phyloP scores from a whole-genome alignment of 1,140 invertebrate species.

The Drosophila tsacasi region DNA sequence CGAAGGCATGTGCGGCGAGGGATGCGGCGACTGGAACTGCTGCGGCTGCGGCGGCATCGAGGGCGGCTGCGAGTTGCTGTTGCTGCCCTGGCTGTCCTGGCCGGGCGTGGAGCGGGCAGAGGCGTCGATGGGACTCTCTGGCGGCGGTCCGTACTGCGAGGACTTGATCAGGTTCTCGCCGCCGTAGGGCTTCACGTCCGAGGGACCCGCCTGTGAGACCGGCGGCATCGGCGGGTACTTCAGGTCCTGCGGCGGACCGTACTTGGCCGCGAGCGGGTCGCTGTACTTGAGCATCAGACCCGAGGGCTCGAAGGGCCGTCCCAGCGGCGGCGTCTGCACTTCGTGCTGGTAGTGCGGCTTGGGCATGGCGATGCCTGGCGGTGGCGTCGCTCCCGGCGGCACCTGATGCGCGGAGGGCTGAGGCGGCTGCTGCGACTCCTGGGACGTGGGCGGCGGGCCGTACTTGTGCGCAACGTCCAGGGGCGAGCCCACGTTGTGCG shows the following conservation, averaged over 20 bases:
- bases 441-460: slow-evolving; percentile 37
- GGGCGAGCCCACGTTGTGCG: slow-evolving; percentile 54
- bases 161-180: slow-evolving; percentile 84
- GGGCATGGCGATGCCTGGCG: slow-evolving; percentile 80
- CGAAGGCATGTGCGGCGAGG: slow-evolving; percentile 81
- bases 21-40: slow-evolving; percentile 83
- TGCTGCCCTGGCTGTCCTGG: slow-evolving; percentile 84
- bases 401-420: slow-evolving; percentile 57
- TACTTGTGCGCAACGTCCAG: slow-evolving; percentile 64
- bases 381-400: slow-evolving; percentile 70
- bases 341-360: slow-evolving; percentile 84
- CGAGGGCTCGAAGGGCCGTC: slow-evolving; percentile 76
- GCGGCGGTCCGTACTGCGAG: slow-evolving; percentile 75
- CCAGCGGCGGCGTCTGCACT: slow-evolving; percentile 75
- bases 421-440: slow-evolving; percentile 45
- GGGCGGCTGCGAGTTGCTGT: slow-evolving; percentile 83
- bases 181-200: slow-evolving; percentile 60
- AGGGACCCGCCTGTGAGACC: slow-evolving; percentile 50
- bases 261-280: slow-evolving; percentile 76
- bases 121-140: slow-evolving; percentile 82
- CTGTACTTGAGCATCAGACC: slow-evolving; percentile 84
- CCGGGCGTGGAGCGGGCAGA: slow-evolving; percentile 81
- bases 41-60: slow-evolving; percentile 76
- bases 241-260: slow-evolving; percentile 79
- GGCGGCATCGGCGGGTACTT: slow-evolving; percentile 82